Evolutionary conservation across 2,797 vertebrate species (phyloP).

Genomic region (Buceros bicornis): DNA sequence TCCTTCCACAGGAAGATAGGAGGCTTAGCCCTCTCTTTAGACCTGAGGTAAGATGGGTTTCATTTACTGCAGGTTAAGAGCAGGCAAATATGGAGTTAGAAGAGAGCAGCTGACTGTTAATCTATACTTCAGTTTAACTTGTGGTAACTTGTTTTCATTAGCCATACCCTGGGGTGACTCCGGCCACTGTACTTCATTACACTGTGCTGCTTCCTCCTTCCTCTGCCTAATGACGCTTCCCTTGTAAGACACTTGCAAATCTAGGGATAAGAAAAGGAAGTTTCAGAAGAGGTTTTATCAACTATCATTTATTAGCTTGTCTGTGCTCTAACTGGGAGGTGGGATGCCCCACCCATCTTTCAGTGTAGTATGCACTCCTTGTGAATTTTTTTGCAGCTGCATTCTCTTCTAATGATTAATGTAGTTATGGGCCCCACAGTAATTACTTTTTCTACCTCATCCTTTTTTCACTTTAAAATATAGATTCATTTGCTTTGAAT

Average conservation of each 20-base stretch:
- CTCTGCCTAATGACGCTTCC: slow-evolving; percentile 12
- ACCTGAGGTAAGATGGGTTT: neutral
- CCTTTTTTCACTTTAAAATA: neutral
- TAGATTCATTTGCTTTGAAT: slow-evolving; percentile 8
- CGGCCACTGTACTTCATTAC: slow-evolving; percentile 1
- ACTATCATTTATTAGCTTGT: slow-evolving; percentile 29
- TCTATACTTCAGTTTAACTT: slow-evolving; percentile 12
- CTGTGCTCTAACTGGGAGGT: neutral
- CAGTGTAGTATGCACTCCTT: neutral
- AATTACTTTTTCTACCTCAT: neutral
- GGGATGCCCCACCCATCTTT: neutral
- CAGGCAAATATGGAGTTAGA: neutral
- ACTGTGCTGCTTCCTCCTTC: neutral
- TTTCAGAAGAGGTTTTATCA: slow-evolving; percentile 4
- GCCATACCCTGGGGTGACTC: neutral
- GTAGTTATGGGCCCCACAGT: neutral
- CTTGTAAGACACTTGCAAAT: neutral
- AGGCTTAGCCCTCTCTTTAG: neutral
- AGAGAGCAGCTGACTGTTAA: neutral
- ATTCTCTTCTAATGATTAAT: neutral
- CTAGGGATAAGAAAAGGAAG: slow-evolving; percentile 17
- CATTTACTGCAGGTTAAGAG: neutral
- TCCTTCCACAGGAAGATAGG: neutral
- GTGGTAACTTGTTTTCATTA: neutral
- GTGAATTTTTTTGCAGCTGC: neutral